Percentiles rank a stretch among this genome's conserved stretches.
Conservation (phyloP, 2,888 invertebrate species). For the Microplitis deprimator region DNA sequence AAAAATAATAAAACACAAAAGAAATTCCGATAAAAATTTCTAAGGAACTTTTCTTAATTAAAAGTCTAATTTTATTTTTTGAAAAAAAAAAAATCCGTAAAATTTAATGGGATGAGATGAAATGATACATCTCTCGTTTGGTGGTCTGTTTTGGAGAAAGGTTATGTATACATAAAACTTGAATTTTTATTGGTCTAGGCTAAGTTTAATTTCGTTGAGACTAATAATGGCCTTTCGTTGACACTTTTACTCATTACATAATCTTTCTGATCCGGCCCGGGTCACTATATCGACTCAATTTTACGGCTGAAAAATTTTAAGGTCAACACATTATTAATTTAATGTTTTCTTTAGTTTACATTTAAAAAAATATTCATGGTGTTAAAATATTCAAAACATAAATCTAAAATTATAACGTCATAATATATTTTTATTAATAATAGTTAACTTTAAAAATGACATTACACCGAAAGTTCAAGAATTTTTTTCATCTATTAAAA, state of each 20-base stretch:
- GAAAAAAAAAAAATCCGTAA: background rate
- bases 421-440: background rate
- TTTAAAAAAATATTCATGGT: background rate
- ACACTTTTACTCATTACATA: background rate
- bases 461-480: background rate
- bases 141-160: background rate
- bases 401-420: background rate
- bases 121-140: background rate
- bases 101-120: background rate
- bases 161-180: background rate
- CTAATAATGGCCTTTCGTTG: conserved; percentile 1
- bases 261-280: background rate
- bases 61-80: background rate
- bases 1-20: background rate
- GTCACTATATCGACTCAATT: background rate
- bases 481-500: background rate
- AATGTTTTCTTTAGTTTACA: background rate
- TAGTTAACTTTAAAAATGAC: background rate
- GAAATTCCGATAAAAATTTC: background rate
- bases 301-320: background rate
- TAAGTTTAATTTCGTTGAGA: background rate
- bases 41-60: background rate
- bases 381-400: background rate
- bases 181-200: background rate
- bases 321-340: background rate